Conservation (phyloP, 2,888 invertebrate genomes). For the Timandra comae region DNA sequence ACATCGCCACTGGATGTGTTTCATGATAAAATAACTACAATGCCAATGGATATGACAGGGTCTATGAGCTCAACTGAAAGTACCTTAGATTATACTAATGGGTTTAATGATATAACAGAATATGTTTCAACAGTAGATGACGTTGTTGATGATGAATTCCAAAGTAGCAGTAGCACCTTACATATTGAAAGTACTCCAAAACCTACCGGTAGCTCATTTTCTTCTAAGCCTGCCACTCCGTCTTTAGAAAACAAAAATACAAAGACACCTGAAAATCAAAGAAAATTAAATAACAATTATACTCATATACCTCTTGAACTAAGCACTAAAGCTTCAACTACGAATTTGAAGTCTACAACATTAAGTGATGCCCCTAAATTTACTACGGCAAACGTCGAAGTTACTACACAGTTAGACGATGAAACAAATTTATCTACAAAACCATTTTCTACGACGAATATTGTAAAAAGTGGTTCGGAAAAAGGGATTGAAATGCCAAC, state of each 20-base stretch:
- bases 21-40: too few species aligned
- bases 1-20: too few species aligned
- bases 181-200: constrained; percentile 54
- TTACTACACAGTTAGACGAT: background rate
- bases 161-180: constrained; percentile 51
- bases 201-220: constrained; percentile 35
- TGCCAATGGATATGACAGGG: too few species aligned
- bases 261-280: constrained; percentile 64
- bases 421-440: constrained; percentile 3
- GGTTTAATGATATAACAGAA: constrained; percentile 2
- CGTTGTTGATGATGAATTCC: constrained; percentile 34
- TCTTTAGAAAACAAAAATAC: constrained; percentile 55
- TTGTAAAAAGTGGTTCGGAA: constrained; percentile 1
- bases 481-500: constrained; percentile 1
- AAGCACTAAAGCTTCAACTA: background rate
- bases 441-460: constrained; percentile 4
- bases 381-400: background rate
- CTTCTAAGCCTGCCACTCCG: constrained; percentile 35
- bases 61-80: background rate
- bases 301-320: constrained; percentile 33
- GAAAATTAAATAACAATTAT: constrained; percentile 56
- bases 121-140: constrained; percentile 5
- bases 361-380: background rate
- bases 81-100: background rate
- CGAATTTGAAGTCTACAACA: background rate